A percentile compares a stretch with the other conserved stretches of the same genome.
Conservation (phyloP, 2,888 invertebrate genomes). For the Bembecia ichneumoniformis region DNA sequence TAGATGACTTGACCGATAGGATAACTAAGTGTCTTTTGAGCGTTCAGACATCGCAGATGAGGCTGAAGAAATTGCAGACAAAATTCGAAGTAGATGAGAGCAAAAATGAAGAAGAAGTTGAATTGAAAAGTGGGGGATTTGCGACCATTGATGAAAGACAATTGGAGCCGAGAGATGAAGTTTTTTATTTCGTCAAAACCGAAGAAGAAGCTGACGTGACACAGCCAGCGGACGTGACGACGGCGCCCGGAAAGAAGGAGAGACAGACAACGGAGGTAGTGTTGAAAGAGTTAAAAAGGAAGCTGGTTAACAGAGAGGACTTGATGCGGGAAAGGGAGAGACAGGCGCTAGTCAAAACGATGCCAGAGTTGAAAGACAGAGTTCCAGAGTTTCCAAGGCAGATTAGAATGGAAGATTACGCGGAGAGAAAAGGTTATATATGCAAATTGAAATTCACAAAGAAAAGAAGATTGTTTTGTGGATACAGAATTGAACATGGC, state of each 20-base stretch:
- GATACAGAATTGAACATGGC: constrained; percentile 20
- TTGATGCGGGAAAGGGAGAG: constrained; percentile 63
- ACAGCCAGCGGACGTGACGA: constrained; percentile 34
- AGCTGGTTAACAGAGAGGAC: constrained; percentile 59
- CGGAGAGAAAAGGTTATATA: constrained; percentile 41
- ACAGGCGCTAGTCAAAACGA: constrained; percentile 57
- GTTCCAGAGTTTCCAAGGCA: constrained; percentile 63
- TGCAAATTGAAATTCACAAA: constrained; percentile 30
- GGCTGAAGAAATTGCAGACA: constrained; percentile 47
- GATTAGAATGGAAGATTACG: constrained; percentile 38
- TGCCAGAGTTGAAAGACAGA: constrained; percentile 47
- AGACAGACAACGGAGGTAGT: constrained; percentile 51
- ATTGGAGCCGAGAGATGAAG: constrained; percentile 55
- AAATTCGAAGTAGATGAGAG: constrained; percentile 26
- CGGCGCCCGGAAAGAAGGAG: constrained; percentile 52
- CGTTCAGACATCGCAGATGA: constrained; percentile 46
- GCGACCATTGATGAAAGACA: constrained; percentile 47
- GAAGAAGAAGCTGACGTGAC: constrained; percentile 44
- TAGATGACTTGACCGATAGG: constrained; percentile 48
- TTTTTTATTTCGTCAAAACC: constrained; percentile 58
- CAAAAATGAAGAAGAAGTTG: constrained; percentile 10
- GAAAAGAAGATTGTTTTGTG: constrained; percentile 21
- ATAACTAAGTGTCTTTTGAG: constrained; percentile 45
- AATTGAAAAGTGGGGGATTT: constrained; percentile 20
- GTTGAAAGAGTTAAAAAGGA: constrained; percentile 50